Conservation (phyloP, 37 sponge, comb jelly and placozoan species). For the Agelas oroides region DNA sequence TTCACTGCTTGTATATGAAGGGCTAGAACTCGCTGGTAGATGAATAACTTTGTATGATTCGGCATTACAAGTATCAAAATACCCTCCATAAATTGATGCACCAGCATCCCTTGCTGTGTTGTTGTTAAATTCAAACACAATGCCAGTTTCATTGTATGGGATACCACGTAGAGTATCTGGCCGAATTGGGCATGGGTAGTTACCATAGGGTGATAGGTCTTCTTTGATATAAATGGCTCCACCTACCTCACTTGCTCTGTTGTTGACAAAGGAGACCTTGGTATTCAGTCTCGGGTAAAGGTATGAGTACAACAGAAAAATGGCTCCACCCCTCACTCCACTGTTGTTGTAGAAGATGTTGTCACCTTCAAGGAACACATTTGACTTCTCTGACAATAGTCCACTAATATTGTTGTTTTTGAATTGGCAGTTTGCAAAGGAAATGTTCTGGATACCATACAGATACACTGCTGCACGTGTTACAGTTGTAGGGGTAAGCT, state of each 20-base stretch:
- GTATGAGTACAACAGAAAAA: not conserved
- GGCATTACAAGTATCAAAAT: too few species aligned
- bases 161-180: too few species aligned
- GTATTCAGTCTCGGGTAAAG: not conserved
- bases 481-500: too few species aligned
- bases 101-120: too few species aligned
- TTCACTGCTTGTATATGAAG: too few species aligned
- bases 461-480: not conserved
- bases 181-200: too few species aligned
- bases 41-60: too few species aligned
- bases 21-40: too few species aligned
- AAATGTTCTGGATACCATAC: not conserved
- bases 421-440: too few species aligned
- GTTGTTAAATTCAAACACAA: too few species aligned
- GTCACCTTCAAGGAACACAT: not conserved
- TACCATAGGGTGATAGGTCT: not conserved
- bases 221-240: constrained; percentile 3
- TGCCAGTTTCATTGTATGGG: too few species aligned
- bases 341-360: not conserved
- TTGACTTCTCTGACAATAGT: not conserved
- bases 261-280: not conserved
- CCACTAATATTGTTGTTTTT: not conserved
- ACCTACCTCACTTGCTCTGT: not conserved
- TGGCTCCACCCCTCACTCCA: not conserved
- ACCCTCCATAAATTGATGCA: too few species aligned